Conservation (phyloP, 1,140 invertebrate genomes). For the Platorchestia sp. region DNA sequence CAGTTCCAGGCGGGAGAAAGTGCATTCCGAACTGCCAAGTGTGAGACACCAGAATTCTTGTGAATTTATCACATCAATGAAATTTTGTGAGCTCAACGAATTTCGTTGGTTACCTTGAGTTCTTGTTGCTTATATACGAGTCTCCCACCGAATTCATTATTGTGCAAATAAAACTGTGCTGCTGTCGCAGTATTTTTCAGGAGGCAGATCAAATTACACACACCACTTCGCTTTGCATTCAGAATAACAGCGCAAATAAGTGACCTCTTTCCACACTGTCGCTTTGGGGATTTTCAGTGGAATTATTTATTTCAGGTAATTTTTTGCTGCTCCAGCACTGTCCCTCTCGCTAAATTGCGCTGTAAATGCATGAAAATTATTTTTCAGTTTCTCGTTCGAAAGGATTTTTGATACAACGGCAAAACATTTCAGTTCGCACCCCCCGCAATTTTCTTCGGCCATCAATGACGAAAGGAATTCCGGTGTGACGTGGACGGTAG, state of each 20-base stretch:
- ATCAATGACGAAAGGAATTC: neutral
- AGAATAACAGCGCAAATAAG: neutral
- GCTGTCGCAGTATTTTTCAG: neutral
- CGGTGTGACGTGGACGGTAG: neutral
- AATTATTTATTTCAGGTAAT: neutral
- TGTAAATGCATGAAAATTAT: neutral
- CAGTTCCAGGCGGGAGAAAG: neutral
- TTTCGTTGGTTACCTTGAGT: neutral
- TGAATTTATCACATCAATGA: neutral
- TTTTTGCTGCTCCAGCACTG: neutral
- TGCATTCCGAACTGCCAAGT: neutral
- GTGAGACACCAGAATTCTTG: neutral
- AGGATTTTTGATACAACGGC: neutral
- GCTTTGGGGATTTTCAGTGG: neutral
- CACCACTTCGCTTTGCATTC: constrained; percentile 1
- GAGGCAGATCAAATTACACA: constrained; percentile 28
- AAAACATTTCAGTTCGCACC: neutral
- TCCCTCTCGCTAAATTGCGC: neutral
- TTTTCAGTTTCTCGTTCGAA: neutral
- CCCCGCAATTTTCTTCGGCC: neutral
- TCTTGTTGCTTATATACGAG: neutral
- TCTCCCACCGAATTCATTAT: neutral
- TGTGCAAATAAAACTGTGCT: neutral
- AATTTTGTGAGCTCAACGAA: neutral
- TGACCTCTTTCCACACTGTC: neutral